Base-by-base conservation (phyloP, 1,140 invertebrate genomes). In the Belonocnema kinseyi region DNA sequence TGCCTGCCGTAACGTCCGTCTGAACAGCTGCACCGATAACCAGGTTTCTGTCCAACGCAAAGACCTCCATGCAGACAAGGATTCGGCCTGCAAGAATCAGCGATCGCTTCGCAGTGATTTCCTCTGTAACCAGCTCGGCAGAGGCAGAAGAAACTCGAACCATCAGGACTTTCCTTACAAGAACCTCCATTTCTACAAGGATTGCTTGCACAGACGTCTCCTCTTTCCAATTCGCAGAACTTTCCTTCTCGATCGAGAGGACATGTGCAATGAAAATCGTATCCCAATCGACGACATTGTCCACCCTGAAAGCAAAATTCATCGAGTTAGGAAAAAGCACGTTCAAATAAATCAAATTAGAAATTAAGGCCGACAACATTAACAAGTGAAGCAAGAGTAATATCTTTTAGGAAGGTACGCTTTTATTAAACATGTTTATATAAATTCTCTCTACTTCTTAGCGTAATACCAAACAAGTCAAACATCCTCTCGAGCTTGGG, bases 131-230 rank as follows among this genome's bases (percentile, higher is more conserved):
- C 97, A 4, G 96, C 95, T 2, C 97, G 93, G 86, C 97, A 98
- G 0, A 98, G 90, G 84, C 97, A 98, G 89, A 97, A 98, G 93
- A 97, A 98, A 11, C 95, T 96, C 21, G 95, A 95, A 61, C 95
- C 95, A 84, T 97, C 96, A 0, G 95, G 94, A 85, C 96, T 97
- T 85, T 97, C 95, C 84, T 96, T 94, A 82, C 97, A 98, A 2
- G 96, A 96, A 13, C 97, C 97, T 13, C 97, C 97, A 86, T 98
- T 98, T 85, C 94, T 93, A 83, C 97, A 98, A 4, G 97, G 96
- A 87, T 95, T 97, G 53, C 93, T 94, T 73, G 94, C 94, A 86
- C 97, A 98, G 0, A 94, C 95, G 85, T 97, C 96, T 50, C 96
- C 96, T 83, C 94, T 93, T 86, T 97, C 96, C 73, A 95, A 86